phyloP scores from a whole-genome alignment of 2,888 invertebrate genomes.

The Pterostichus madidus region DNA sequence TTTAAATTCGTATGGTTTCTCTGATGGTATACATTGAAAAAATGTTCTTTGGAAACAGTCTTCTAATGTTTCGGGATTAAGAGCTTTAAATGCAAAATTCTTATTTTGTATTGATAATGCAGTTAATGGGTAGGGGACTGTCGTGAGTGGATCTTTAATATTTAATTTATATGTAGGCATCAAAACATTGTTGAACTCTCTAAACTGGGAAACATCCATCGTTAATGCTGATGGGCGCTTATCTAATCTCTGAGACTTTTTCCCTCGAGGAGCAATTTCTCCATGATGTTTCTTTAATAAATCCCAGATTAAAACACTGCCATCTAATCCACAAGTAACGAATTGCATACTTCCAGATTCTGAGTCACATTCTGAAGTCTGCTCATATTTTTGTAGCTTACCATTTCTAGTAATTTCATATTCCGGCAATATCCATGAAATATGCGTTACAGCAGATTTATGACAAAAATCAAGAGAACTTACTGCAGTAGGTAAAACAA shows the following conservation, averaged over 20 bases:
- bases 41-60: conserved; percentile 30
- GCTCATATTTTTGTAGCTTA: conserved; percentile 69
- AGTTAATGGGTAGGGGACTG: not conserved
- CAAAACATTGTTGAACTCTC: conserved; percentile 81
- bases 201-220: conserved; percentile 80
- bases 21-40: not conserved
- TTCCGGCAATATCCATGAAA: conserved; percentile 85
- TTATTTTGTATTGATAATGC: not conserved
- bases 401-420: conserved; percentile 82
- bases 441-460: conserved; percentile 81
- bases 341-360: conserved; percentile 79
- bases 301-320: conserved; percentile 86
- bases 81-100: not conserved
- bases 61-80: conserved; percentile 36
- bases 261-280: conserved; percentile 64
- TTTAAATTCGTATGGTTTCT: not conserved
- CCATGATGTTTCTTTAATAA: conserved; percentile 70
- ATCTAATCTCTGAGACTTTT: conserved; percentile 75
- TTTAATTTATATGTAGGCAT: conserved; percentile 82
- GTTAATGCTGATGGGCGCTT: conserved; percentile 78
- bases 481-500: conserved; percentile 81
- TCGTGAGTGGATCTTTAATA: conserved; percentile 75
- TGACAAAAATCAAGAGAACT: conserved; percentile 83
- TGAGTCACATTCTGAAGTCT: conserved; percentile 72
- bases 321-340: conserved; percentile 83